These are phyloP conservation scores for Drosophila pullipes DNA, from an alignment of 2,888 invertebrate genomes.

Conservation along the genomic window DNA sequence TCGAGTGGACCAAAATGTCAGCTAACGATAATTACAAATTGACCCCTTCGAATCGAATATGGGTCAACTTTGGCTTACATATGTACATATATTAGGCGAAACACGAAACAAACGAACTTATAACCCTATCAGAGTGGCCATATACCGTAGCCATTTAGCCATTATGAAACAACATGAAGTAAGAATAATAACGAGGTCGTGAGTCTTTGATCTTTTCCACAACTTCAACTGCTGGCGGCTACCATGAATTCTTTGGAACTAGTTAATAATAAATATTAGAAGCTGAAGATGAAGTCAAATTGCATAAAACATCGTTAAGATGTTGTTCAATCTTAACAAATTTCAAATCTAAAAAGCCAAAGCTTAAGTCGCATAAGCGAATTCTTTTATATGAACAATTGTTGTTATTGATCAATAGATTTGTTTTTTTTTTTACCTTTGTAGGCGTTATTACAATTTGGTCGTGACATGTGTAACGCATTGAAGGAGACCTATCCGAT, in stretches of 20 bases:
- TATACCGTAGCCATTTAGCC: constrained; percentile 7
- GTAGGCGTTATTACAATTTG: background rate
- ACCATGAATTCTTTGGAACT: constrained; percentile 21
- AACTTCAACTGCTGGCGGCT: constrained; percentile 16
- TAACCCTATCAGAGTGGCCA: background rate
- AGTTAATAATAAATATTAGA: background rate
- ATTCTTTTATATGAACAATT: background rate
- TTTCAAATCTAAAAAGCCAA: background rate
- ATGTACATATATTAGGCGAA: constrained; percentile 2
- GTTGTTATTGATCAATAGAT: background rate
- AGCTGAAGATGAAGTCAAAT: constrained; percentile 1
- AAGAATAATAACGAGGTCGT: constrained; percentile 37
- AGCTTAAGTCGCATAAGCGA: background rate
- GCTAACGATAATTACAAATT: constrained; percentile 19
- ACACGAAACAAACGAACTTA: background rate
- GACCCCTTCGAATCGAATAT: constrained; percentile 33
- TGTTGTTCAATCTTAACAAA: background rate
- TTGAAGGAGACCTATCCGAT: background rate
- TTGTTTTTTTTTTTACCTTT: background rate
- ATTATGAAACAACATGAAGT: constrained; percentile 42
- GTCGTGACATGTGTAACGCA: background rate
- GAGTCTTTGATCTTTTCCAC: constrained; percentile 30
- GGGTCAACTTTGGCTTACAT: constrained; percentile 30
- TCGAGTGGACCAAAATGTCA: constrained; percentile 16
- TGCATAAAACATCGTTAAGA: background rate